Evolutionary conservation across 2,888 invertebrate species (phyloP).

Genomic region (Pseudococcus viburni): DNA sequence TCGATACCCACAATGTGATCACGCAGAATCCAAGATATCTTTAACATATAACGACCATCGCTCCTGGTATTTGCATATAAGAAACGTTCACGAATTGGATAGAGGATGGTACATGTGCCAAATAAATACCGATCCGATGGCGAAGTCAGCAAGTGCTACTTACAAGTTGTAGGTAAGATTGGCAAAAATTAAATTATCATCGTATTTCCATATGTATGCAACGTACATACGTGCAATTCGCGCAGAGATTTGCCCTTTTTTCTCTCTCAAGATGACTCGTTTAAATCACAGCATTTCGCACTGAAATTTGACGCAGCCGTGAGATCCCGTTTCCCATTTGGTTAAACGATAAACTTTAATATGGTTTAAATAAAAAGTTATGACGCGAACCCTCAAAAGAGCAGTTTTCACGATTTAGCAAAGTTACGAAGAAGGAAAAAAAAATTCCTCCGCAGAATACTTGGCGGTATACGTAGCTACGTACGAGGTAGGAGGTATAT

Average conservation of each 20-base stretch:
- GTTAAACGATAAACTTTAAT: conserved; percentile 56
- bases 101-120: conserved; percentile 95
- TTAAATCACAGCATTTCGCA: conserved; percentile 35
- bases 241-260: not conserved
- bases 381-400: conserved; percentile 52
- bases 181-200: conserved; percentile 5
- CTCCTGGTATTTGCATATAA: conserved; percentile 92
- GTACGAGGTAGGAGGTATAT: too few species aligned
- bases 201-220: not conserved
- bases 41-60: conserved; percentile 91
- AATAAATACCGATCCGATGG: conserved; percentile 95
- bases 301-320: conserved; percentile 24
- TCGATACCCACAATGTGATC: conserved; percentile 92
- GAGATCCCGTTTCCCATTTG: conserved; percentile 30
- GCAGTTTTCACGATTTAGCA: conserved; percentile 30
- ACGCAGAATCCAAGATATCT: conserved; percentile 89
- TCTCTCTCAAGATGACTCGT: conserved; percentile 8
- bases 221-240: not conserved
- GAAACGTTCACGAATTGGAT: conserved; percentile 88
- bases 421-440: not conserved
- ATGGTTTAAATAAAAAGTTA: conserved; percentile 54
- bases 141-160: conserved; percentile 88
- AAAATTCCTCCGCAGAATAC: conserved; percentile 9
- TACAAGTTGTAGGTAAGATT: conserved; percentile 91
- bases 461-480: not conserved